A percentile compares a stretch with the other conserved stretches of the same genome.
phyloP scores from a whole-genome alignment of 2,797 vertebrate species.

The Myotis pilosus region DNA sequence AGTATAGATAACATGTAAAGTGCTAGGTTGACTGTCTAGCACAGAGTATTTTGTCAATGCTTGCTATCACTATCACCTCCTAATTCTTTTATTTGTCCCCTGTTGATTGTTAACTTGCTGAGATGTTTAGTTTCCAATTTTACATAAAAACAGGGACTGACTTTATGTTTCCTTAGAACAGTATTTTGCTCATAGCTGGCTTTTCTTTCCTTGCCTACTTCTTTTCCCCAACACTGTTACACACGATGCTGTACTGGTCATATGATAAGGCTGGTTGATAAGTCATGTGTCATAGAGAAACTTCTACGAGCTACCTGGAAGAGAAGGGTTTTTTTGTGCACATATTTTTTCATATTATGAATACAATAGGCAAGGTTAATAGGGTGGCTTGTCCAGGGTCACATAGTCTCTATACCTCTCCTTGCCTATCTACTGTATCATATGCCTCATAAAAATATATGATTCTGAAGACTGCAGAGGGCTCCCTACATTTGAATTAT shows the following conservation, averaged over 20 bases:
- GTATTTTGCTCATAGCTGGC: background rate
- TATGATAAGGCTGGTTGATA: background rate
- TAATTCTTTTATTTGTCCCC: background rate
- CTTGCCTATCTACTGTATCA: background rate
- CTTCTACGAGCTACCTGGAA: background rate
- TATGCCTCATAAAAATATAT: background rate
- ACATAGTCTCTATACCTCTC: background rate
- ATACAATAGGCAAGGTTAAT: background rate
- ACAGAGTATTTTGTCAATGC: background rate
- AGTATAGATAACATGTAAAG: background rate
- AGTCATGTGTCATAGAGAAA: background rate
- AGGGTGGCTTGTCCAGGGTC: background rate
- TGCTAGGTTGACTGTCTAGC: background rate
- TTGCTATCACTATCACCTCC: background rate
- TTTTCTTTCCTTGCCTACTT: background rate
- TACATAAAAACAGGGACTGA: background rate
- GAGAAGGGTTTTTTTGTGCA: background rate
- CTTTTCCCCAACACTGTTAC: background rate
- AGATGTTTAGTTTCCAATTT: background rate
- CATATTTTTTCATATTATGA: background rate
- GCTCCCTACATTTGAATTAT: constrained; percentile 76
- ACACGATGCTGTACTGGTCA: background rate
- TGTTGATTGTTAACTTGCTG: background rate
- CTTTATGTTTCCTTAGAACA: background rate
- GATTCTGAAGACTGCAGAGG: background rate